Conservation (phyloP, 2,113 vertebrate species). For the Axis porcinus region DNA sequence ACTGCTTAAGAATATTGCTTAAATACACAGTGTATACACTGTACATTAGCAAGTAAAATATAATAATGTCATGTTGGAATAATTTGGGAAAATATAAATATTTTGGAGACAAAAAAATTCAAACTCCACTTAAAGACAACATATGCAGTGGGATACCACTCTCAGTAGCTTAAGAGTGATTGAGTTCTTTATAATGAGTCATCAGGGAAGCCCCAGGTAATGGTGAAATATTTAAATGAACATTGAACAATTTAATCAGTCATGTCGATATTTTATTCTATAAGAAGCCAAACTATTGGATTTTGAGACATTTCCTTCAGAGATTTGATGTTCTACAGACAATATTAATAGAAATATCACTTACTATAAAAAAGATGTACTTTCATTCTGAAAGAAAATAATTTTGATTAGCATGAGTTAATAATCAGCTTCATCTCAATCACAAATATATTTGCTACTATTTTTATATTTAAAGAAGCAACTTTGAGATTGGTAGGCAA, state of each 20-base stretch:
- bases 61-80: background rate
- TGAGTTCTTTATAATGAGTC: background rate
- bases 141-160: background rate
- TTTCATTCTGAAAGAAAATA: constrained; percentile 36
- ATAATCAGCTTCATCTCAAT: background rate
- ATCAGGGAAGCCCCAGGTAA: background rate
- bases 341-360: background rate
- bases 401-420: background rate
- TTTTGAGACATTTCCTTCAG: background rate
- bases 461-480: background rate
- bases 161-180: background rate
- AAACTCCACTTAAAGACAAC: background rate
- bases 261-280: background rate
- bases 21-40: background rate
- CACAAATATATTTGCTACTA: background rate
- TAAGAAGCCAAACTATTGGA: background rate
- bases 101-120: background rate
- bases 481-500: background rate
- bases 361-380: background rate
- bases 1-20: background rate
- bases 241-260: background rate
- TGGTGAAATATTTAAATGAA: background rate
- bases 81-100: background rate
- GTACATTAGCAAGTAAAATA: background rate
- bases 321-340: background rate